Evolutionary conservation across 1,140 invertebrate genomes (phyloP), one percentile per base, ranked within the genome.

Genomic region (Linepithema humile): DNA sequence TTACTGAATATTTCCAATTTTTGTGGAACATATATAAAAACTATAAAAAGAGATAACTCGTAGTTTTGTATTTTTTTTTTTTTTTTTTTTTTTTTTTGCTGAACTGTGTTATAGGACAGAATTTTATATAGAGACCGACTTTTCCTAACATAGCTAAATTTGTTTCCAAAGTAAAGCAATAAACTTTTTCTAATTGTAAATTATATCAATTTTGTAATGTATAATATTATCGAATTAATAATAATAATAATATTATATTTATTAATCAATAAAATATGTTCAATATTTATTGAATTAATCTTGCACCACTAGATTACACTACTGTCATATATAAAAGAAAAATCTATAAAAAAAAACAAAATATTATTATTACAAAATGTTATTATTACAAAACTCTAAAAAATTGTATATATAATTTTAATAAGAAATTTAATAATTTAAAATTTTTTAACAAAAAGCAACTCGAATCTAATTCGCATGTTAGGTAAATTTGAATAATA

Each of bases 71-170:
- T n/a, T n/a, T n/a, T n/a, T n/a, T n/a, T n/a, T n/a, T n/a, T n/a
- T n/a, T n/a, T n/a, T n/a, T n/a, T n/a, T n/a, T n/a, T n/a, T n/a
- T n/a, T n/a, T n/a, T n/a, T n/a, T n/a, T n/a, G n/a, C n/a, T n/a
- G n/a, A n/a, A n/a, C n/a, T n/a, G n/a, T n/a, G n/a, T n/a, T n/a
- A n/a, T n/a, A n/a, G n/a, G n/a, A n/a, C n/a, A n/a, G n/a, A n/a
- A n/a, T n/a, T n/a, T 15, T 43, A 23, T 0, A 15, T n/a, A 78
- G 75, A 80, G 12, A 70, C 4, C n/a, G 6, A 69, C 17, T 2
- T 80, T 80, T 43, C 12, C 35, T 23, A 32, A 1, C 40, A 17
- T 23, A 55, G 12, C 23, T 69, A 78, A 78, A 69, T 55, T 40
- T 69, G 3, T 32, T 32, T 7, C 23, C 0, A 57, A 32, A 55